phyloP scores from a whole-genome alignment of 2,797 vertebrate species.

The Phoebastria nigripes region DNA sequence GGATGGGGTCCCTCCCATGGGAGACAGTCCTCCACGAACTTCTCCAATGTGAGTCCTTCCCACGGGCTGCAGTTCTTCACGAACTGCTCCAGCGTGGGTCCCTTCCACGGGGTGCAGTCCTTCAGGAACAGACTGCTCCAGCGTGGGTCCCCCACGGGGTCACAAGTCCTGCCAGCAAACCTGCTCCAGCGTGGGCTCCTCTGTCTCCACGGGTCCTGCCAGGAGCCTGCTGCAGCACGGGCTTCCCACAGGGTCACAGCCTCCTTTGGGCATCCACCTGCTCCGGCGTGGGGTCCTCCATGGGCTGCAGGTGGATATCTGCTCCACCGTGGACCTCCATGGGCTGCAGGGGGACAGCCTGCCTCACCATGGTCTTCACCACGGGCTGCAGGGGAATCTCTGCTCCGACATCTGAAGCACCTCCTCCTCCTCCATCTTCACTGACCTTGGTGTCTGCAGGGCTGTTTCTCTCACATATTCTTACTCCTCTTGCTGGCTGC shows the following conservation, averaged over 20 bases:
- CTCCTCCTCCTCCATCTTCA: background rate
- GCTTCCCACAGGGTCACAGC: background rate
- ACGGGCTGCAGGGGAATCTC: background rate
- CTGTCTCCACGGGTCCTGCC: too few species aligned
- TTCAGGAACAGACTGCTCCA: too few species aligned
- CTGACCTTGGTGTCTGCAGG: background rate
- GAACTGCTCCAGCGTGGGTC: too few species aligned
- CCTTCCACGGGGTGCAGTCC: too few species aligned
- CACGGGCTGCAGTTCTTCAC: too few species aligned
- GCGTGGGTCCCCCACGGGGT: too few species aligned
- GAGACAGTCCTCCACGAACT: too few species aligned
- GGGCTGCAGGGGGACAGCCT: background rate
- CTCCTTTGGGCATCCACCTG: background rate
- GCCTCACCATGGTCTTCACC: background rate
- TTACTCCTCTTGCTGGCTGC: background rate
- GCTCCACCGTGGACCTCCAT: background rate
- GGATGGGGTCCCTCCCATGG: too few species aligned
- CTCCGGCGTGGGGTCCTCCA: background rate
- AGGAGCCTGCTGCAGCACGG: too few species aligned
- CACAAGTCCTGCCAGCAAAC: too few species aligned
- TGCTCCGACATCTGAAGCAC: rapidly evolving
- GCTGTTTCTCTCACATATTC: background rate
- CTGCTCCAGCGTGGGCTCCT: too few species aligned
- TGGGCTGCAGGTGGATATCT: background rate
- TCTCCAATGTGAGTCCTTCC: too few species aligned